A percentile compares a stretch with the other conserved stretches of the same genome.
phyloP scores from a whole-genome alignment of 2,888 invertebrate genomes.

The Drosophila nr. perissopoda region DNA sequence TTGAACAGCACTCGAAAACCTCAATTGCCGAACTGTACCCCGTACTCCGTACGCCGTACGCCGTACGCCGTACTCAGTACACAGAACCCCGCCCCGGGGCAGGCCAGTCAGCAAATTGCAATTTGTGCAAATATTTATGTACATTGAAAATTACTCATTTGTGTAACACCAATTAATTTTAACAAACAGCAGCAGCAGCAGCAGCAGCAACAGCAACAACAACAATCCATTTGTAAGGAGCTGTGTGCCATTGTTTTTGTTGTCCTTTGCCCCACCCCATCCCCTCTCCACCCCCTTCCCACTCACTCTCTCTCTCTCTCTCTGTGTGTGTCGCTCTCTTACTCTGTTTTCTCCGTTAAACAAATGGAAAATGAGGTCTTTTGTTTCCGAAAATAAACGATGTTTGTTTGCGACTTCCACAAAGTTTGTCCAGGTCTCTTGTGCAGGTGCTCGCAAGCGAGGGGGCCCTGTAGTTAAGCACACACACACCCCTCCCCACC shows the following conservation, averaged over 20 bases:
- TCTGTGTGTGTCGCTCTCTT: conserved; percentile 11
- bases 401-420: conserved; percentile 62
- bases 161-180: conserved; percentile 82
- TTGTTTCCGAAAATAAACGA: conserved; percentile 80
- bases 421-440: conserved; percentile 33
- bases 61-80: neutral
- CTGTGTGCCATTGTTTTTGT: conserved; percentile 41
- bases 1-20: conserved; percentile 74
- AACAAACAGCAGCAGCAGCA: conserved; percentile 68
- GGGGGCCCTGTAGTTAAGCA: conserved; percentile 3
- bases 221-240: conserved; percentile 65
- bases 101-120: conserved; percentile 72
- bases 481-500: neutral
- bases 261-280: conserved; percentile 32
- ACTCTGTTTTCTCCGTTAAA: conserved; percentile 49
- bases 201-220: conserved; percentile 33
- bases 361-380: conserved; percentile 79
- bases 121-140: conserved; percentile 83
- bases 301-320: neutral
- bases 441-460: conserved; percentile 53
- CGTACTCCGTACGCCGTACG: neutral
- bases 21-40: neutral
- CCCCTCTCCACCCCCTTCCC: neutral
- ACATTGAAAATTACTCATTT: conserved; percentile 82
- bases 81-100: conserved; percentile 26